Evolutionary conservation across 2,113 vertebrate species (phyloP), one percentile per base, ranked within the genome.

Genomic region (Scomber colias): DNA sequence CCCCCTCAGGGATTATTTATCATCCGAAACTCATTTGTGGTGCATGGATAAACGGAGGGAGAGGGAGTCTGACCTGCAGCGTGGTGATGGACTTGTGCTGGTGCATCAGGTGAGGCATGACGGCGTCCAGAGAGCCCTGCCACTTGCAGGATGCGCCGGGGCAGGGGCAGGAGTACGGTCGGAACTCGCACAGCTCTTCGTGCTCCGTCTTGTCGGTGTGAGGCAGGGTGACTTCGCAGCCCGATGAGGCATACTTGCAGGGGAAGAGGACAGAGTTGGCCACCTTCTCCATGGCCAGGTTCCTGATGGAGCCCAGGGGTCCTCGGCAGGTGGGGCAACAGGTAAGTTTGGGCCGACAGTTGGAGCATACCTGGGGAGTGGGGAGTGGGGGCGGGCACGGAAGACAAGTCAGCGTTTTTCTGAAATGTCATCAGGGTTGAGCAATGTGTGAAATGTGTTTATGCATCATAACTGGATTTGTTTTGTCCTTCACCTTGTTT

Each of bases 241-340:
- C 98, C 0, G 98, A 99, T 3, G 97, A 99, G 79, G 98, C 98
- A 3, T 99, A 95, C 95, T 99, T 99, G 94, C 98, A 99, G 0
- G 98, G 98, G 82, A 99, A 99, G 1, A 99, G 97, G 93, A 99
- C 98, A 0, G 98, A 99, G 90, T 99, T 99, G 82, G 98, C 98
- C 90, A 99, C 98, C 88, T 99, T 99, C 93, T 99, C 98, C 98
- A 99, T 99, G 61, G 98, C 98, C 96, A 99, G 93, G 95, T 99
- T 99, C 81, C 98, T 97, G 90, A 99, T 99, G 93, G 98, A 99
- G 84, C 98, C 98, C 93, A 99, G 90, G 0, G 98, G 98, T 46
- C 98, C 98, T 67, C 98, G 95, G 94, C 98, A 99, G 44, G 98
- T 99, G 0, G 98, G 98, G 82, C 98, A 99, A 92, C 98, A 99